Base-by-base conservation (phyloP, 1,140 invertebrate species). In the Globodera rostochiensis region DNA sequence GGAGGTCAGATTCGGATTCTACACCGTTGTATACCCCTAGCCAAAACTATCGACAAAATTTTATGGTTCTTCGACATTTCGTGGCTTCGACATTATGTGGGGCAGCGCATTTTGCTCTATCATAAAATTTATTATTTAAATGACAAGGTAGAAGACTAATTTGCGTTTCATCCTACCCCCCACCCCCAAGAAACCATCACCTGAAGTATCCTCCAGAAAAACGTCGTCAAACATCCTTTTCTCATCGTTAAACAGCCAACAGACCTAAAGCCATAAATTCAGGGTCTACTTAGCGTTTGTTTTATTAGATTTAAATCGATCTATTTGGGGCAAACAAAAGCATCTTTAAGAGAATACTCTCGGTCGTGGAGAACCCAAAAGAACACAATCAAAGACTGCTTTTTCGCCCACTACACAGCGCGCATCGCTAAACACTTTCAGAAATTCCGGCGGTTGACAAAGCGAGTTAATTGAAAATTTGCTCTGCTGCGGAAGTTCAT, bases 231-330 rank as follows among this genome's bases (percentile, higher is more conserved):
- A 90, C 19, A 53, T 57, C 76, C 89, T 25, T 75, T 89, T 88
- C 46, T 89, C 88, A 71, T 89, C 89, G 77, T 89, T 89, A 78
- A 89, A 89, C 9, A 89, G 81, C 88, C 88, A 89, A 78, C 87
- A 90, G 45, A 89, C 87, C 87, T 87, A 25, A 8, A 87, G 19
- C 71, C n/a, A 80, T 45, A 25, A 64, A 4, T 7, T n/a, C 4
- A 5, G 36, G 36, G 73, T 64, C 19, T 36, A 64, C 25, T 25
- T 25, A 25, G 25, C 1, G 25, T 25, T 25, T 25, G 25, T 25
- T 25, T 1, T 25, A 25, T 36, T 36, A 36, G 36, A 36, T 36
- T 36, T 36, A 36, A 36, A 36, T 36, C 36, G 36, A 36, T 36
- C 36, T 36, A 36, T 1, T 36, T 36, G 36, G 36, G 36, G 36